phyloP scores from a whole-genome alignment of 2,797 vertebrate genomes.

The Acropternis orthonyx region DNA sequence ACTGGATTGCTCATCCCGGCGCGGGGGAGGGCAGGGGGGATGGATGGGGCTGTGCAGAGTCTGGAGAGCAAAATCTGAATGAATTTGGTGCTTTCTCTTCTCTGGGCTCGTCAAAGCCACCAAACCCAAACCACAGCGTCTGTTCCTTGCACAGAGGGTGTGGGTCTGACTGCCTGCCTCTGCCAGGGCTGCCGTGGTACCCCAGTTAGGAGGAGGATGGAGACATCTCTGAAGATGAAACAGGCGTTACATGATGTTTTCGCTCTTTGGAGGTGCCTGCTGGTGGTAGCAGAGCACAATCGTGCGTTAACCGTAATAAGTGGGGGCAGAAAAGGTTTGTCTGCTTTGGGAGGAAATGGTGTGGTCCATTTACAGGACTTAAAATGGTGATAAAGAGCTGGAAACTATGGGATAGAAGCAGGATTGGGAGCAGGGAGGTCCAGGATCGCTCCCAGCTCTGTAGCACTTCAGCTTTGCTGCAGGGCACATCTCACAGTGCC shows the following conservation, averaged over 20 bases:
- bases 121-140: neutral
- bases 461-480: neutral
- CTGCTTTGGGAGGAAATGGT: neutral
- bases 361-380: accelerated
- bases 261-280: neutral
- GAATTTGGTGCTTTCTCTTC: neutral
- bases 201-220: neutral
- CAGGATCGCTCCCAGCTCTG: accelerated
- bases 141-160: accelerated
- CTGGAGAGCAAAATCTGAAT: neutral
- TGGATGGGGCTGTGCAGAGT: neutral
- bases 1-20: accelerated
- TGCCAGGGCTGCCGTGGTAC: accelerated
- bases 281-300: neutral
- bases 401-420: accelerated
- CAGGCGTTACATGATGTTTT: neutral
- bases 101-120: neutral
- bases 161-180: neutral
- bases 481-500: accelerated
- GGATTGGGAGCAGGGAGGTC: neutral
- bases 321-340: neutral
- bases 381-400: accelerated
- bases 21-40: neutral
- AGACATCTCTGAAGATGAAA: neutral
- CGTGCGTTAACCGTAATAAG: neutral